Evolutionary conservation across 2,888 invertebrate species (phyloP), one percentile per base, ranked within the genome.

Genomic region (Yponomeuta malinellus): DNA sequence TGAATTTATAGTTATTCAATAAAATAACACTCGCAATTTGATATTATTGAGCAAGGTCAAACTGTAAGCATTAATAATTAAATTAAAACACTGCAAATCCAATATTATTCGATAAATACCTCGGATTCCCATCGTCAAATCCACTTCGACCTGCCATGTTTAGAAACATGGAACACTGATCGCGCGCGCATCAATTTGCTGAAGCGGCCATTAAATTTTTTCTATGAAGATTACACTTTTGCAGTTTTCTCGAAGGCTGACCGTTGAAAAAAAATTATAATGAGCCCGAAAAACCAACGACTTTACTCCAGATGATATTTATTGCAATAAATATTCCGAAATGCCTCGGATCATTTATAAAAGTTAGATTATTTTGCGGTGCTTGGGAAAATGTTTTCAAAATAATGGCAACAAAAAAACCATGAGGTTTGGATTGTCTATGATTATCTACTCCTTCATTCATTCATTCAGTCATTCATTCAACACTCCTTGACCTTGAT

Each of bases 131-230:
- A 92, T 94, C 95, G 89, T 96, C 96, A 94, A 95, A 96, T 93
- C 95, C 95, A 95, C 95, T 94, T 93, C 96, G 96, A 93, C 96
- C 96, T 94, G 96, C 96, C 96, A 96, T 96, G 95, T 96, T 96
- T 95, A 94, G 93, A 93, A 93, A 91, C 92, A 91, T 89, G 90
- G 90, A 90, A 83, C 78, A 88, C 80, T 87, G 83, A 83, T 82
- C 83, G 90, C 89, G 90, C 91, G 90, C 87, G 86, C 87, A 84
- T 84, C 80, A 73, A 73, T 74, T 76, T 77, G 76, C 10, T 65
- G 8, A 72, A 72, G 72, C 70, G 48, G 72, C 70, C 72, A 70
- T 70, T 72, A 43, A 23, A 31, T 67, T 37, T 10, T 48, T 63
- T 67, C 4, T 10, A 9, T 64, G 15, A 59, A 59, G 15, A 15